A percentile compares a stretch with the other conserved stretches of the same genome.
These are phyloP conservation scores for Sarcophaga subvicina DNA, from an alignment of 2,888 invertebrate species.

Conservation along the genomic window DNA sequence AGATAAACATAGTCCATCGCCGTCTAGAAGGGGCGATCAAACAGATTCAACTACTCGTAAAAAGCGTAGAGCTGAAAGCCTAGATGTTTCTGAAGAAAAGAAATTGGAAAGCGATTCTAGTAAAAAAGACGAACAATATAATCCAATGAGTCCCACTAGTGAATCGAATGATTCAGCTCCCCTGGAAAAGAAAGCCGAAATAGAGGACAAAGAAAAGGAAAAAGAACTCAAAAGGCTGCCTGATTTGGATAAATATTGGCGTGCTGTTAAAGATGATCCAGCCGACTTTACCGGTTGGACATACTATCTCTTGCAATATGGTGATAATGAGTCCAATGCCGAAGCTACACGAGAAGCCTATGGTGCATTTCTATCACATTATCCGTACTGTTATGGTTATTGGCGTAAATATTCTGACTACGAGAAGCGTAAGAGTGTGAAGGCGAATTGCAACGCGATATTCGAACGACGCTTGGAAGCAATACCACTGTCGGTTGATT, in stretches of 20 bases:
- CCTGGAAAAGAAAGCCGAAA: slow-evolving; percentile 83
- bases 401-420: slow-evolving; percentile 99
- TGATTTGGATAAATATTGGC: slow-evolving; percentile 97
- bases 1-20: slow-evolving; percentile 65
- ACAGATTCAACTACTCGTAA: slow-evolving; percentile 45
- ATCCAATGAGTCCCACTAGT: slow-evolving; percentile 91
- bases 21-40: slow-evolving; percentile 51
- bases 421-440: slow-evolving; percentile 96
- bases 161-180: slow-evolving; percentile 85
- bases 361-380: slow-evolving; percentile 96
- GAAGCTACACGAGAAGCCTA: slow-evolving; percentile 97
- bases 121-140: slow-evolving; percentile 85
- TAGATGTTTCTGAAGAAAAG: slow-evolving; percentile 59
- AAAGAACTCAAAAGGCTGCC: slow-evolving; percentile 85
- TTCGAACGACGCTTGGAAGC: slow-evolving; percentile 98
- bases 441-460: slow-evolving; percentile 95
- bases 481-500: slow-evolving; percentile 97
- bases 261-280: slow-evolving; percentile 96
- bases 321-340: slow-evolving; percentile 97
- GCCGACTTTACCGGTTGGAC: slow-evolving; percentile 99
- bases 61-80: slow-evolving; percentile 71
- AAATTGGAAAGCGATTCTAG: slow-evolving; percentile 59
- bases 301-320: slow-evolving; percentile 93
- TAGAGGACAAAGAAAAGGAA: slow-evolving; percentile 77
- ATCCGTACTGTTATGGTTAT: slow-evolving; percentile 99